Base-by-base conservation (phyloP, 2,888 invertebrate genomes). In the Troilus luridus region DNA sequence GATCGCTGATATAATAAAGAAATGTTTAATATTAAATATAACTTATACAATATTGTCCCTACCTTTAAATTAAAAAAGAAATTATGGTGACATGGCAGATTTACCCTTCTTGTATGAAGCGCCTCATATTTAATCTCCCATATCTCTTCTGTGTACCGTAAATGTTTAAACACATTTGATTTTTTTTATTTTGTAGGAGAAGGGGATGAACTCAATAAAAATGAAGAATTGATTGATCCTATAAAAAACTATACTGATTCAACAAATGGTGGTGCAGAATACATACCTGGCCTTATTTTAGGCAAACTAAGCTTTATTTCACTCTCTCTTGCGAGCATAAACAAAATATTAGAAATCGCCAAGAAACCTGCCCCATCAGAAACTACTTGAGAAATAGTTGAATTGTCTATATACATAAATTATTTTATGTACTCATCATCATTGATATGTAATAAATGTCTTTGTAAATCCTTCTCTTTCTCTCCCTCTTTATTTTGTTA, bases 291-390 rank as follows among this genome's bases (percentile, higher is more conserved):
- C 85, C 56, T 85, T 58, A n/a, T 85, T 58, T 85, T 85, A 58
- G 85, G 85, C 54, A 85, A 85, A 85, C 56, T 85, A 58, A 85
- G 9, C 85, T 85, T 85, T n/a, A 85, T 85, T 85, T 85, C 85
- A n/a, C 58, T 85, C 12, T 85, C 85, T n/a, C 85, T 85, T 85
- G n/a, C 0, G 56, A 85, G 85, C 56, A 85, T 85, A 85, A 56
- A 85, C 85, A 85, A 85, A 85, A 56, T 85, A 41, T 85, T 85
- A n/a, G 41, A 7, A n/a, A 85, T n/a, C 12, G 10, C 85, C 41
- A 41, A 27, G 41, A 77, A 1, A 77, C 17, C 72, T 77, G 72
- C 72, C 11, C 41, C 1, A 17, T 41, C 72, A 41, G 24, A 17
- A 41, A 41, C 72, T 41, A 6, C 41, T 77, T 41, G 41, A 77